Evolutionary conservation across 1,140 invertebrate genomes (phyloP), one percentile per base, ranked within the genome.

Genomic region (Halictus rubicundus): DNA sequence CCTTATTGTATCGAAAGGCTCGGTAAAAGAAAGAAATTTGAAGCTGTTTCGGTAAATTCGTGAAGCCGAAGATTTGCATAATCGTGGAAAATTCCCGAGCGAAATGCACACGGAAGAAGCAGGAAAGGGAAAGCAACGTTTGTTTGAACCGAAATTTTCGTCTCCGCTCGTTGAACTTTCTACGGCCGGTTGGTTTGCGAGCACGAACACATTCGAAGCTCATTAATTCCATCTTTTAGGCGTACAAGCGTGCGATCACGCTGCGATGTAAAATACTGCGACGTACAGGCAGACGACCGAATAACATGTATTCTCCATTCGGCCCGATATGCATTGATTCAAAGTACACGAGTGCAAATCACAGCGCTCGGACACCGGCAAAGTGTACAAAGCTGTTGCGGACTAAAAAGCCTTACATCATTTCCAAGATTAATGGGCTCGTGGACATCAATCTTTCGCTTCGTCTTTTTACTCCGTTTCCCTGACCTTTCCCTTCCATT

Each of bases 221-320:
- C 39, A 63, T 32, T 61, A 63, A 63, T 72, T 14, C 23, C 25
- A 61, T 46, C 39, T 72, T 72, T 72, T 46, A 61, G 6, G 23
- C 23, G 61, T 61, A 12, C 3, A 46, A n/a, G 10, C 19, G 19
- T n/a, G 39, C 25, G 42, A 71, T 25, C 12, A n/a, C 21, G 25
- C 25, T 10, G 21, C 4, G 12, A 42, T 25, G 14, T 46, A 46
- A 61, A 72, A 72, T 61, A 61, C 19, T 19, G 37, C 39, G 23
- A 57, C 39, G 25, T 19, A 3, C 39, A 46, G 52, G 10, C 37
- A 52, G 49, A 42, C 65, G 66, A 32, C 59, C 66, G 42, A 59
- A 68, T 75, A 85, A 85, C 66, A 86, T 64, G 68, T 79, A 85
- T 85, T 82, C 71, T 86, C 83, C 70, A 85, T 85, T 82, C 79